Percentiles rank a stretch among this genome's conserved stretches.
phyloP scores from a whole-genome alignment of 2,113 vertebrate species.

The Oostethus manadensis region DNA sequence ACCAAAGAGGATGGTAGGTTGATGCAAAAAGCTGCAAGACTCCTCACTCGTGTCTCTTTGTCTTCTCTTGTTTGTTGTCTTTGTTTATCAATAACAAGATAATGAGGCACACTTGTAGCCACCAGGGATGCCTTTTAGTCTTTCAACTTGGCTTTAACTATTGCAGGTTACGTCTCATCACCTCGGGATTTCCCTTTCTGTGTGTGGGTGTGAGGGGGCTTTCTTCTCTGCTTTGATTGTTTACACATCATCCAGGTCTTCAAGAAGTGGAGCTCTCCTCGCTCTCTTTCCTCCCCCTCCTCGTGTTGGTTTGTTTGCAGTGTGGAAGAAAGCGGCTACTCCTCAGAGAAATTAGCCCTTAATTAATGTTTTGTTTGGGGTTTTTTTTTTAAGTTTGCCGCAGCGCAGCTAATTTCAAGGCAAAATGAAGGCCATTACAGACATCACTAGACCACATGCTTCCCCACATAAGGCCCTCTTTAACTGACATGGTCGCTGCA shows the following conservation, averaged over 20 bases:
- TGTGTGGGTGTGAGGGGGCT: neutral
- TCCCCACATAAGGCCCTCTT: slow-evolving; percentile 24
- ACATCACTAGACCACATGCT: slow-evolving; percentile 32
- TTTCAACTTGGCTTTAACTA: slow-evolving; percentile 16
- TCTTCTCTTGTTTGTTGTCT: neutral
- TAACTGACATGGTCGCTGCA: slow-evolving; percentile 10
- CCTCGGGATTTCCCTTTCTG: slow-evolving; percentile 15
- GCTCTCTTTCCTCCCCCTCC: slow-evolving; percentile 9
- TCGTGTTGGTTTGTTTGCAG: slow-evolving; percentile 43
- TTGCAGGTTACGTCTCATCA: slow-evolving; percentile 34
- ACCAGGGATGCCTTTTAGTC: slow-evolving; percentile 10
- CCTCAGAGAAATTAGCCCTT: slow-evolving; percentile 56
- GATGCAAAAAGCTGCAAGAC: slow-evolving; percentile 4
- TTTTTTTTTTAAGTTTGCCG: slow-evolving; percentile 62
- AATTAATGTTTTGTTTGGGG: slow-evolving; percentile 62
- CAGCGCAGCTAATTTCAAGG: slow-evolving; percentile 57
- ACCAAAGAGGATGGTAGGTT: slow-evolving; percentile 96
- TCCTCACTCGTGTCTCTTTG: neutral
- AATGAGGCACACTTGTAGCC: slow-evolving; percentile 22
- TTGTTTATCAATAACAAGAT: slow-evolving; percentile 29
- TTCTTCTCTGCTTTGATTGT: slow-evolving; percentile 25
- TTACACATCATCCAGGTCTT: slow-evolving; percentile 16
- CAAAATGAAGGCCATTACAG: slow-evolving; percentile 51
- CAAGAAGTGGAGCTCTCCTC: slow-evolving; percentile 25
- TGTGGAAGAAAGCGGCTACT: slow-evolving; percentile 38